A percentile compares a stretch with the other conserved stretches of the same genome.
phyloP scores from a whole-genome alignment of 2,113 vertebrate species.

The Noturus placidus region DNA sequence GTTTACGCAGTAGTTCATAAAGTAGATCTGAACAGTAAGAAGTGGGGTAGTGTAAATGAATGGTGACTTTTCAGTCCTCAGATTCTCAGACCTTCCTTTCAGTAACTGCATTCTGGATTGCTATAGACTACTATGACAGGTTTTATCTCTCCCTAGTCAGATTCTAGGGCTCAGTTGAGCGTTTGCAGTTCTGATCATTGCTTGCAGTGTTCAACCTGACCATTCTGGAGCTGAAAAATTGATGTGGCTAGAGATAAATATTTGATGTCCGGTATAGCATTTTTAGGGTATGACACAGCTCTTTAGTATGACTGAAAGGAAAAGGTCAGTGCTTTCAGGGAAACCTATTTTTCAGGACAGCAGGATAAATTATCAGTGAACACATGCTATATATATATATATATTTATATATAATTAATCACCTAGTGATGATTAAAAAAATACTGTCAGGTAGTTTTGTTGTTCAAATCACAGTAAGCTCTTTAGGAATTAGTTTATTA shows the following conservation, averaged over 20 bases:
- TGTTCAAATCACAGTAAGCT: neutral
- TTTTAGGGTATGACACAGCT: neutral
- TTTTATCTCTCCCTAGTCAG: neutral
- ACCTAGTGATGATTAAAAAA: neutral
- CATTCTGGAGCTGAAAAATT: conserved; percentile 54
- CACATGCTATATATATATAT: neutral
- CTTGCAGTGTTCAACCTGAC: neutral
- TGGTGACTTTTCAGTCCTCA: neutral
- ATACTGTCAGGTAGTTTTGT: neutral
- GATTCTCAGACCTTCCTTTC: neutral
- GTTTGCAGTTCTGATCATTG: neutral
- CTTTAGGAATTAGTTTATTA: neutral
- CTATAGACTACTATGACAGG: too few species aligned
- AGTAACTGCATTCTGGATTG: neutral
- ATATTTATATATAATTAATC: neutral
- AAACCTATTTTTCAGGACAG: neutral
- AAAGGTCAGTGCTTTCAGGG: neutral
- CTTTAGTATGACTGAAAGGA: neutral
- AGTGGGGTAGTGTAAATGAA: neutral
- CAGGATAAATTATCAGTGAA: neutral
- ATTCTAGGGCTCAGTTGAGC: neutral
- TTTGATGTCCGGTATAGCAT: conserved; percentile 55
- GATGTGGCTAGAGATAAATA: conserved; percentile 57
- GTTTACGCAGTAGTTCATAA: neutral
- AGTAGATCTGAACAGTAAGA: neutral